Evolutionary conservation across 2,113 vertebrate species (phyloP).

Genomic region (Danio rerio): GRCz12tu NC_133177.1:32393001-32393500

Average conservation of each 20-base stretch:
- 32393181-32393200: background rate
- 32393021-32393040: background rate
- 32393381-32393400: constrained; percentile 12
- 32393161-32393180: background rate
- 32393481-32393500: background rate
- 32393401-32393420: no score
- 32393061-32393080: background rate
- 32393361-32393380: background rate
- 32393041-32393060: no score
- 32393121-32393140: background rate
- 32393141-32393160: background rate
- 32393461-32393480: background rate
- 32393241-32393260: constrained; percentile 27
- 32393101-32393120: background rate
- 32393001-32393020: background rate
- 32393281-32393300: constrained; percentile 32
- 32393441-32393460: background rate
- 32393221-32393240: constrained; percentile 1
- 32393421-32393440: background rate
- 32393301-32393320: constrained; percentile 38
- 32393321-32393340: constrained; percentile 22
- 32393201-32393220: constrained; percentile 8
- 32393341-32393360: constrained; percentile 9
- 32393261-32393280: constrained; percentile 40
- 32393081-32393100: background rate